Base-by-base conservation (phyloP, 2,797 vertebrate species). In the Lindbergichthys nudifrons region DNA sequence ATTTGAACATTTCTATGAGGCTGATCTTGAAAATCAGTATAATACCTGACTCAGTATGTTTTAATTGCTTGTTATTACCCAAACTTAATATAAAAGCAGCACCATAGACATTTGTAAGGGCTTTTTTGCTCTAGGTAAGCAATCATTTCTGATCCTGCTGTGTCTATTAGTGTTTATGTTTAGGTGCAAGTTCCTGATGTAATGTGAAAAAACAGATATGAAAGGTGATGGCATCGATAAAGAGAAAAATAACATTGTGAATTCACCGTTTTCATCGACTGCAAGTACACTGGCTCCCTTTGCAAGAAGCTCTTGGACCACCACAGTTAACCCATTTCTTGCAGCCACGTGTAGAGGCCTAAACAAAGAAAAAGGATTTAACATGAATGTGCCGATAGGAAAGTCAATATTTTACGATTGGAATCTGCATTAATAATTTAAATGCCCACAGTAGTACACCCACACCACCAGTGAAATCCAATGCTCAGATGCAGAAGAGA, bases 261-360 rank as follows among this genome's bases (percentile, higher is more conserved):
- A 65, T 61, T 95, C 95, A 99, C 98, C 98, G 48, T 99, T 99
- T 93, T 98, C 98, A 92, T 99, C 98, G 4, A 99, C 97, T 65
- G 97, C 97, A 73, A 98, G 96, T 48, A 98, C 98, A 87, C 97
- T 99, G 82, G 97, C 97, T 90, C 98, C 98, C 91, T 99, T 99
- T 16, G 96, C 95, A 87, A 99, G 90, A 85, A 99, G 96, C 89
- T 99, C 98, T 83, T 99, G 98, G 84, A 99, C 98, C 87, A 99
- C 97, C 92, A 97, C 96, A 52, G 97, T 98, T 76, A 99, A 93
- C 87, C 98, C 98, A 54, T 98, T 99, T 90, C 97, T 96, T 89
- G 98, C 98, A 95, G 98, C 98, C 89, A 99, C 97, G 69, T 99
- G 98, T 87, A 99, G 93, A 87, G 98, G 98, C 89, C 98, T 99